These are phyloP conservation scores for Drosophila murphyi DNA, from an alignment of 1,140 invertebrate species.

Conservation along the genomic window DNA sequence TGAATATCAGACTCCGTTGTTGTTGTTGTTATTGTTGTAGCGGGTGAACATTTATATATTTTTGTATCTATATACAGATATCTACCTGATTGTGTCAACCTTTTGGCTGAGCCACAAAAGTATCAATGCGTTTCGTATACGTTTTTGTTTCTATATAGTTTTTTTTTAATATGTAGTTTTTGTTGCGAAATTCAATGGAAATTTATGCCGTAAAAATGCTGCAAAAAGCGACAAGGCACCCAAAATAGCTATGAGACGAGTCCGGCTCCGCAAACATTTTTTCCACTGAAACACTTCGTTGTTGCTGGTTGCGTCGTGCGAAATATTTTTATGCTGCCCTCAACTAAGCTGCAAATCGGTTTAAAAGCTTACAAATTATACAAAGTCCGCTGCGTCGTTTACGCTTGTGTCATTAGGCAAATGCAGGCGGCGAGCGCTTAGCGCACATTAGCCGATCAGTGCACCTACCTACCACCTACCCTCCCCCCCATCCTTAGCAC, in stretches of 20 bases:
- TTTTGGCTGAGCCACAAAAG: slow-evolving; percentile 58
- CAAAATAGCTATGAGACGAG: slow-evolving; percentile 36
- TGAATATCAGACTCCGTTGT: slow-evolving; percentile 2
- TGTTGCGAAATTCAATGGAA: slow-evolving; percentile 74
- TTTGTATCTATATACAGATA: slow-evolving; percentile 20
- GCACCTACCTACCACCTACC: neutral
- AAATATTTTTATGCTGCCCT: slow-evolving; percentile 64
- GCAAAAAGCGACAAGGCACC: slow-evolving; percentile 57
- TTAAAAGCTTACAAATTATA: slow-evolving; percentile 84
- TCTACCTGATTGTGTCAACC: slow-evolving; percentile 80
- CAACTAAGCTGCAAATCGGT: slow-evolving; percentile 82
- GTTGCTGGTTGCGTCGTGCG: slow-evolving; percentile 46
- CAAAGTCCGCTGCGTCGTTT: slow-evolving; percentile 67
- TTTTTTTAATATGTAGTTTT: neutral
- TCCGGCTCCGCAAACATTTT: slow-evolving; percentile 42
- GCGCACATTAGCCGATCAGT: slow-evolving; percentile 54
- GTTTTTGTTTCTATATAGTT: slow-evolving; percentile 10
- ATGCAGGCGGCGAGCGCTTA: slow-evolving; percentile 66
- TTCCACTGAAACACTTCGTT: slow-evolving; percentile 61
- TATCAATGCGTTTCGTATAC: slow-evolving; percentile 52
- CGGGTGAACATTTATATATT: slow-evolving; percentile 15
- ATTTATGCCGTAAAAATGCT: slow-evolving; percentile 80
- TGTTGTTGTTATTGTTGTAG: slow-evolving; percentile 19
- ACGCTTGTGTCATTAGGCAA: slow-evolving; percentile 78
- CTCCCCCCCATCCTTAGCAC: neutral